A percentile compares a stretch with the other conserved stretches of the same genome.
Conservation (phyloP, 2,888 invertebrate species). For the Caradrina clavipalpis region DNA sequence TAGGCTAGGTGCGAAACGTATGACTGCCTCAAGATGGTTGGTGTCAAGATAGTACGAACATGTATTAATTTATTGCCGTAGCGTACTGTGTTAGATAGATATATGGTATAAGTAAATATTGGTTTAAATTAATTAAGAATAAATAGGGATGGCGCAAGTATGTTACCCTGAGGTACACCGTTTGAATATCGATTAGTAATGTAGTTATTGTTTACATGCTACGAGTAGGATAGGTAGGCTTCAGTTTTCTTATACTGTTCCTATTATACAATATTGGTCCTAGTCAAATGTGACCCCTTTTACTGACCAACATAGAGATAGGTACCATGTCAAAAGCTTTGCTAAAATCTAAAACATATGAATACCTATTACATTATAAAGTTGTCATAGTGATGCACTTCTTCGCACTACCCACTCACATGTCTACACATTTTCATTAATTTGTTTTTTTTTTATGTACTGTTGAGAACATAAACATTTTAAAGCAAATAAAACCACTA, state of each 20-base stretch:
- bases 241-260: background rate
- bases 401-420: constrained; percentile 20
- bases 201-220: background rate
- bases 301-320: background rate
- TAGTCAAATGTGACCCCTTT: background rate
- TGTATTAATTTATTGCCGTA: background rate
- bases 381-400: constrained; percentile 23
- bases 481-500: too few species aligned
- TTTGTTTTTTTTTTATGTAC: constrained; percentile 26
- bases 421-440: background rate
- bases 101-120: background rate
- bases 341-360: background rate
- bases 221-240: background rate
- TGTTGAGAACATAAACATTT: background rate
- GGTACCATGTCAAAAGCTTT: constrained; percentile 8
- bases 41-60: background rate
- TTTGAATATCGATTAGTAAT: background rate
- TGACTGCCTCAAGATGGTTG: background rate
- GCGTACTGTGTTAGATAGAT: background rate
- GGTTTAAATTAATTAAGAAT: background rate
- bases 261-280: background rate
- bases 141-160: background rate
- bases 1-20: background rate
- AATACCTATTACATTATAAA: background rate
- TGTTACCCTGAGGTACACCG: constrained; percentile 3